These are phyloP conservation scores for Apistogramma diplotaenia DNA, from an alignment of 2,113 vertebrate genomes.

Conservation along the genomic window DNA sequence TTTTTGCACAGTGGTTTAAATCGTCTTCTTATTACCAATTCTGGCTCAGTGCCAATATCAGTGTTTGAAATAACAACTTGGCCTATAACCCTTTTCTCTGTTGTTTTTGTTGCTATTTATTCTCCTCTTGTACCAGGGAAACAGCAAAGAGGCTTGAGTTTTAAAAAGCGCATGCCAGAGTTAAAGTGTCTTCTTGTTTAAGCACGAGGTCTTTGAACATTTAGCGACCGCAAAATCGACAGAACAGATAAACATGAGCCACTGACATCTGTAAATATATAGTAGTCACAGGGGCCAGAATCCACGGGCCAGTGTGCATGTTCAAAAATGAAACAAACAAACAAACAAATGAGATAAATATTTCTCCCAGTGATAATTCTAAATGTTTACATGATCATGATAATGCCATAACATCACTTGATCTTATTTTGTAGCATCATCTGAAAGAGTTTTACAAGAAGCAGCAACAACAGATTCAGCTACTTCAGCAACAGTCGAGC, in stretches of 20 bases:
- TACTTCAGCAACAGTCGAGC: constrained; percentile 87
- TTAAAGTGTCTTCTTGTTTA: background rate
- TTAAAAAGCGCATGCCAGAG: background rate
- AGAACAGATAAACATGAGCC: too few species aligned
- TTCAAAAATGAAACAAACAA: background rate
- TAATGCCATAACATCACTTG: background rate
- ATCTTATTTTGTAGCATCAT: constrained; percentile 83
- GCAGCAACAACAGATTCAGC: constrained; percentile 92
- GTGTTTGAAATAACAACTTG: background rate
- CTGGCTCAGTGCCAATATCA: background rate
- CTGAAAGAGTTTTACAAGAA: constrained; percentile 97
- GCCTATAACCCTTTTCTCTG: background rate
- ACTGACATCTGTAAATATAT: background rate
- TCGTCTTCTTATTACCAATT: background rate
- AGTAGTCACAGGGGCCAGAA: background rate
- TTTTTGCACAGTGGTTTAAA: background rate
- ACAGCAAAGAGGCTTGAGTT: background rate
- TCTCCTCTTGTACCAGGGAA: background rate
- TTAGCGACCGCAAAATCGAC: background rate
- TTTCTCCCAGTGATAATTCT: background rate
- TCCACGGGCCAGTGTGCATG: background rate
- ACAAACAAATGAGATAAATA: background rate
- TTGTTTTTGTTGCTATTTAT: background rate
- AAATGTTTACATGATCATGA: background rate
- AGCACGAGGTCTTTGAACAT: background rate